A percentile compares a stretch with the other conserved stretches of the same genome.
phyloP scores from a whole-genome alignment of 1,140 invertebrate species.

The Cyrtorhinus lividipennis region DNA sequence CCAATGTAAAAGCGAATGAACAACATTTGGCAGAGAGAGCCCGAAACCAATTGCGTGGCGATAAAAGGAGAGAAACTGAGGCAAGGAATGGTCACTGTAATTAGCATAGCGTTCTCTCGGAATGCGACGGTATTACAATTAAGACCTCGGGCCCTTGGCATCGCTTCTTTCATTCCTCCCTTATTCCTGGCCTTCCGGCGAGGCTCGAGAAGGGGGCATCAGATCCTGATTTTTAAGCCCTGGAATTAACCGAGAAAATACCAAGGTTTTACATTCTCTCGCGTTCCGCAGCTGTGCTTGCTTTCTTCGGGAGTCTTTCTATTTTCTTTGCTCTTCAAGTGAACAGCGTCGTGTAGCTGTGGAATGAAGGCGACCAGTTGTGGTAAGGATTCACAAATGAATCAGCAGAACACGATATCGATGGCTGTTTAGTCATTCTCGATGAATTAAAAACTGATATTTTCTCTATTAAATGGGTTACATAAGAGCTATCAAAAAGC shows the following conservation, averaged over 20 bases:
- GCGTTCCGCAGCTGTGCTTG: background rate
- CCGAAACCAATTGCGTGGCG: background rate
- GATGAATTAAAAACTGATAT: no score
- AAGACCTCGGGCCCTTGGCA: no score
- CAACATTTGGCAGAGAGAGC: background rate
- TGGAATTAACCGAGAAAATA: conserved; percentile 2
- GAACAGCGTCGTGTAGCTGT: background rate
- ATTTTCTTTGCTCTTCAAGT: background rate
- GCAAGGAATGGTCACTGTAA: background rate
- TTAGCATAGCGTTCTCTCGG: conserved; percentile 2
- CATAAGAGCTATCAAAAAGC: no score
- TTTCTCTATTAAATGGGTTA: no score
- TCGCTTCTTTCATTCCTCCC: no score
- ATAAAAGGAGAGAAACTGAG: background rate
- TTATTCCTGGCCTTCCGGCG: background rate
- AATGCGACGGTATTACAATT: background rate
- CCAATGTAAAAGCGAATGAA: no score
- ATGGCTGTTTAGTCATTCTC: no score
- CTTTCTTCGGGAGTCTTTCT: background rate
- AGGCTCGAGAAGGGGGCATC: no score
- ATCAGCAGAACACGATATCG: no score
- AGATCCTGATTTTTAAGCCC: conserved; percentile 11
- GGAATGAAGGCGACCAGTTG: no score
- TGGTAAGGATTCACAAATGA: no score
- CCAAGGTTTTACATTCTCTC: background rate